Base-by-base conservation (phyloP, 2,113 vertebrate species). In the Crotalus helleri region DNA sequence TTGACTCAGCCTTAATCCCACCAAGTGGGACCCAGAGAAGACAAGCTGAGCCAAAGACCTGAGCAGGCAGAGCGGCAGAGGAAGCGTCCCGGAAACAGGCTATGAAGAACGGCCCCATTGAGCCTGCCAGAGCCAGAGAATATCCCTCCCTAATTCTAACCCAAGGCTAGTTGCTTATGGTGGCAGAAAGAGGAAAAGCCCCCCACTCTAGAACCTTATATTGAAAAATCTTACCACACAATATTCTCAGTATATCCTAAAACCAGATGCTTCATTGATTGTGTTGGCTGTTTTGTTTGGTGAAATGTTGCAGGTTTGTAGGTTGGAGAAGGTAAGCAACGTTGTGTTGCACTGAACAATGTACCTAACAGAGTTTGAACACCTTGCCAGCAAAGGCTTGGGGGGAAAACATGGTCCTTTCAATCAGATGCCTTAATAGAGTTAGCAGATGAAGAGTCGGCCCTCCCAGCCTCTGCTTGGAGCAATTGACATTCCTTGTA, bases 331-430 rank as follows among this genome's bases (percentile, higher is more conserved):
- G 93, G 97, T 97, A 97, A 98, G 93, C 97, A 97, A 93, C 91
- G 26, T 87, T 89, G 96, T 92, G 96, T 86, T 97, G 87, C 95
- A 87, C 93, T 97, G 97, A 98, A 98, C 98, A 98, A 98, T 97
- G 96, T 64, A 91, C 96, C 97, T 98, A 98, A 96, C 91, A 93
- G 92, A 87, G 94, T 92, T 89, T 0, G 1, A 93, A 92, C 94
- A 59, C 93, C n/a, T 90, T 92, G 96, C 95, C 91, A 87, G 39
- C 96, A 95, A 94, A 94, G 91, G 96, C 94, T 94, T 96, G 96
- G 96, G 94, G 8, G 12, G 96, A 93, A 97, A 98, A 97, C 97
- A 96, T 0, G 91, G 85, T 94, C 10, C 90, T 92, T 58, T 90
- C 53, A 1, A 11, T 96, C 93, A 97, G 95, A 93, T 96, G 96